Percentiles rank a stretch among this genome's conserved stretches.
Evolutionary conservation across 2,113 vertebrate species (phyloP).

Genomic region (Trichomycterus rosablanca): DNA sequence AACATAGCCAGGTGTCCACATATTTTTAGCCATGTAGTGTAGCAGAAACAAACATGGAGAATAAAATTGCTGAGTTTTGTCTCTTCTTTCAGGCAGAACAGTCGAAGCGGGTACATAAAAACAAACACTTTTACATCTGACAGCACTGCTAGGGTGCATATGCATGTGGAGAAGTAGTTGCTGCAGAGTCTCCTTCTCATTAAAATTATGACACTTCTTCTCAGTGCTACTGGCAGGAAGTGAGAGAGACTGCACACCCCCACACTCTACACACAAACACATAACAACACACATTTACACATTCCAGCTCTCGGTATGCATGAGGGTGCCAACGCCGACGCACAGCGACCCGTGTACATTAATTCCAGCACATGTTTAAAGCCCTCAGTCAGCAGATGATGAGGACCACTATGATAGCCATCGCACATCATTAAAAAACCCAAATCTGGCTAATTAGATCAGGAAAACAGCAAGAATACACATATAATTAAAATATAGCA

Average conservation of each 20-base stretch:
- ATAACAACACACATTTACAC: conserved; percentile 20
- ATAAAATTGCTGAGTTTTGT: too few relatives aligned
- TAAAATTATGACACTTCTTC: conserved; percentile 16
- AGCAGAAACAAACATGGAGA: too few relatives aligned
- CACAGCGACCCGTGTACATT: conserved; percentile 19
- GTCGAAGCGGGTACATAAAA: too few relatives aligned
- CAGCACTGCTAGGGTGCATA: not conserved
- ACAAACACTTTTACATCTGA: not conserved
- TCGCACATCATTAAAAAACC: too few relatives aligned
- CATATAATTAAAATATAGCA: too few relatives aligned
- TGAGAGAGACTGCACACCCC: conserved; percentile 10
- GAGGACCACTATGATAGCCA: too few relatives aligned
- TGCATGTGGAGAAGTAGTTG: conserved; percentile 1
- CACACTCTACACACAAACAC: conserved; percentile 12
- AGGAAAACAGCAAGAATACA: not conserved
- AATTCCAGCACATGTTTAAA: not conserved
- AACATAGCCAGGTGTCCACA: too few relatives aligned
- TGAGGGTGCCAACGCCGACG: conserved; percentile 21
- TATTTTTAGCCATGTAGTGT: too few relatives aligned
- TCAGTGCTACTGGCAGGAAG: conserved; percentile 19
- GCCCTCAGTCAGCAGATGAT: not conserved
- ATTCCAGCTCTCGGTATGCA: conserved; percentile 2
- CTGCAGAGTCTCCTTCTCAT: conserved; percentile 16
- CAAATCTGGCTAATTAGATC: too few relatives aligned
- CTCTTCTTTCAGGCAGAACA: too few relatives aligned